phyloP scores from a whole-genome alignment of 2,888 invertebrate species.

The Standfussiana lucernea region DNA sequence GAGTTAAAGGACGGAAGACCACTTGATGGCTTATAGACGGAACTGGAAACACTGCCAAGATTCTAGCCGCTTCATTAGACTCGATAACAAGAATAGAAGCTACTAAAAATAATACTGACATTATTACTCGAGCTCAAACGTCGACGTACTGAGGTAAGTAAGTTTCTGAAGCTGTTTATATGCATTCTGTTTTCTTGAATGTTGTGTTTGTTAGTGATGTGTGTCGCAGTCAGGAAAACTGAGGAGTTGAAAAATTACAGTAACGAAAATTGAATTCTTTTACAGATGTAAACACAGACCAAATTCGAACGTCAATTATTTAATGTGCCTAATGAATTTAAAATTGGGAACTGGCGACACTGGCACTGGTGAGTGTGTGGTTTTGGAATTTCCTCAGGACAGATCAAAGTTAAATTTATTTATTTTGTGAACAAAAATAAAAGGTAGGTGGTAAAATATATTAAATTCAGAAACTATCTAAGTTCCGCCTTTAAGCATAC shows the following conservation, averaged over 20 bases:
- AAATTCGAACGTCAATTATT: not conserved
- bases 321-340: not conserved
- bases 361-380: not conserved
- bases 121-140: conserved; percentile 9
- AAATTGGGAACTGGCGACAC: not conserved
- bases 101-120: conserved; percentile 33
- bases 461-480: too few species aligned
- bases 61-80: conserved; percentile 64
- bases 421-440: too few species aligned
- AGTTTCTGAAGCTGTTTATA: conserved; percentile 11
- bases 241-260: not conserved
- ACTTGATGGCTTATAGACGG: conserved; percentile 87
- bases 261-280: not conserved
- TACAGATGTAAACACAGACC: not conserved
- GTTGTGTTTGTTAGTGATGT: not conserved
- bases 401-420: too few species aligned
- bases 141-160: conserved; percentile 22
- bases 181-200: not conserved
- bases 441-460: too few species aligned
- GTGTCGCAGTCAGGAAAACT: not conserved
- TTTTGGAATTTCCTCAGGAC: not conserved
- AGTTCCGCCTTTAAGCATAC: too few species aligned
- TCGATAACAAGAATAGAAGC: conserved; percentile 28
- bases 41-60: conserved; percentile 76
- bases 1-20: conserved; percentile 79